These are phyloP conservation scores for Megalops atlanticus DNA, from an alignment of 2,113 vertebrate species.

Conservation along the genomic window DNA sequence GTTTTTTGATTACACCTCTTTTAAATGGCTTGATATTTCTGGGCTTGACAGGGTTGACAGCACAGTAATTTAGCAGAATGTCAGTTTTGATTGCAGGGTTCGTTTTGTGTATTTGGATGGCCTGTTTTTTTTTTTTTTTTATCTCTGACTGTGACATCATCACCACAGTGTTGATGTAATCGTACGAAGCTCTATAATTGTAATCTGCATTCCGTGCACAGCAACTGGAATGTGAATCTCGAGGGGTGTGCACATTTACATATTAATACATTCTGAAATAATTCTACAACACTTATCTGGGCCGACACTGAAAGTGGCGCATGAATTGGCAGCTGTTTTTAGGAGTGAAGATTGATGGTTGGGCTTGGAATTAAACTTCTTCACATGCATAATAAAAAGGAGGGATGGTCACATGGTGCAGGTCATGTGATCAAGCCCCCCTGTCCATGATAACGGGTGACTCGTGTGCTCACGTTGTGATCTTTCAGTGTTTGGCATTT, in stretches of 20 bases:
- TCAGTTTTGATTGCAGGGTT: slow-evolving; percentile 26
- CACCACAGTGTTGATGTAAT: slow-evolving; percentile 53
- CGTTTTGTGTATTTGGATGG: not conserved
- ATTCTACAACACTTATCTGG: slow-evolving; percentile 31
- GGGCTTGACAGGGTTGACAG: slow-evolving; percentile 18
- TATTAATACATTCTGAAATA: slow-evolving; percentile 56
- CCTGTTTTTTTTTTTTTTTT: not conserved
- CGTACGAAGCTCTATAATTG: slow-evolving; percentile 39
- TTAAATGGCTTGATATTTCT: slow-evolving; percentile 21
- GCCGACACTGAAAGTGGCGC: slow-evolving; percentile 5
- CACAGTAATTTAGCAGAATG: slow-evolving; percentile 31
- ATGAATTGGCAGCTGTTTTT: not conserved
- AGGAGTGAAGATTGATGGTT: slow-evolving; percentile 5
- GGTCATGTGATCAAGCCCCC: not conserved
- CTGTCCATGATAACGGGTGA: not conserved
- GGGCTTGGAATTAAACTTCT: not conserved
- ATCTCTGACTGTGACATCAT: slow-evolving; percentile 26
- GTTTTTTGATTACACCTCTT: slow-evolving; percentile 29
- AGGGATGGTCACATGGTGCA: too few relatives aligned
- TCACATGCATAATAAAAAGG: not conserved
- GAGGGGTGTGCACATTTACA: slow-evolving; percentile 50
- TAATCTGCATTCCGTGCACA: not conserved
- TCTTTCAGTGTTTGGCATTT: not conserved
- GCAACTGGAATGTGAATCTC: slow-evolving; percentile 25
- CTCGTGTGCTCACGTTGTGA: not conserved